Evolutionary conservation across 2,797 vertebrate genomes (phyloP).

Genomic region (Saxicola maurus): DNA sequence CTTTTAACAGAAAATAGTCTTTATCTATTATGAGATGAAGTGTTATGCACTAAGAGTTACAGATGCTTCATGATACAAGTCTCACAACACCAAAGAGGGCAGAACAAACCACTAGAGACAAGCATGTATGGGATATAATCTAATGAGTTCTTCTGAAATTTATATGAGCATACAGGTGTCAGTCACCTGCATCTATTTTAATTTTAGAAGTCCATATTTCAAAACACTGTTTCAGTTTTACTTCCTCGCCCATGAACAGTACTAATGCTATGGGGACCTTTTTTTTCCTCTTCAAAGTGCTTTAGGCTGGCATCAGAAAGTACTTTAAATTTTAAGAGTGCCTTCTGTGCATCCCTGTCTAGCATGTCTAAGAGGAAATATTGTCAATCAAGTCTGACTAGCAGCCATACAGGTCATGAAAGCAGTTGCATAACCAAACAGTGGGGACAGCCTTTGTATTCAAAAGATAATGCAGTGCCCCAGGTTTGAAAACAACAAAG

Average conservation of each 20-base stretch:
- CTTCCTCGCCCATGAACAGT: background rate
- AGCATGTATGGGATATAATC: background rate
- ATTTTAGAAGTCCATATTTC: background rate
- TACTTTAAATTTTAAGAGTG: background rate
- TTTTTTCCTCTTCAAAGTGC: background rate
- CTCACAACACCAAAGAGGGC: background rate
- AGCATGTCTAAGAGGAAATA: background rate
- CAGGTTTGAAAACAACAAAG: conserved; percentile 3
- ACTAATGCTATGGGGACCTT: background rate
- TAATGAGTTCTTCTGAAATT: background rate
- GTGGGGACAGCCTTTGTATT: background rate
- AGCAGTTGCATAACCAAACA: conserved; percentile 2
- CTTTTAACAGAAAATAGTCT: background rate
- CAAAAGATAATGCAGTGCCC: background rate
- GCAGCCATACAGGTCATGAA: background rate
- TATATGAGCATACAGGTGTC: background rate
- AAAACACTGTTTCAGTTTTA: background rate
- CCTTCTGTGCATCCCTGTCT: background rate
- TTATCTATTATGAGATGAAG: background rate
- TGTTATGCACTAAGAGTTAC: background rate
- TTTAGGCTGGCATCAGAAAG: background rate
- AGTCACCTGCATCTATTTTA: background rate
- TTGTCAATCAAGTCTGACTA: background rate
- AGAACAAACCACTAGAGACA: background rate
- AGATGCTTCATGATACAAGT: background rate